Conservation (phyloP, 1,140 invertebrate species). For the Helicoverpa armigera region DNA sequence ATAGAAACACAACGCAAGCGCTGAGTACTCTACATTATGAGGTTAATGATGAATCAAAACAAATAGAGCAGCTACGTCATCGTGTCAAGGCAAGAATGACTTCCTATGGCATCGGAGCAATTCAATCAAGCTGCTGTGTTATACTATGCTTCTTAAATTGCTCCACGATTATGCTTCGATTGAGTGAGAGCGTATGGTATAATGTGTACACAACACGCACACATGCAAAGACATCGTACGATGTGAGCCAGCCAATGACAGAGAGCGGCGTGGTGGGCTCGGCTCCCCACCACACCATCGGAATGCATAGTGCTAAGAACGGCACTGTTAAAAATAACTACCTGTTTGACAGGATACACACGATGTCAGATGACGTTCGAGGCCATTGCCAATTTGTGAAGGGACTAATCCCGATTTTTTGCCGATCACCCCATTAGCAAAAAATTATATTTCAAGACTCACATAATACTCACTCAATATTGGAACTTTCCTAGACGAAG, state of each 20-base stretch:
- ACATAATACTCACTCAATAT: not conserved
- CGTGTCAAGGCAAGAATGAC: conserved; percentile 66
- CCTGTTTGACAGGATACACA: conserved; percentile 71
- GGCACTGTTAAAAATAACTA: conserved; percentile 83
- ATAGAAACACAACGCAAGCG: conserved; percentile 39
- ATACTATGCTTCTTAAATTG: conserved; percentile 70
- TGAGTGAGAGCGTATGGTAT: conserved; percentile 67
- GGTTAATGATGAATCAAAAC: conserved; percentile 62
- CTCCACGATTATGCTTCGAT: conserved; percentile 71
- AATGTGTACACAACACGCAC: conserved; percentile 64
- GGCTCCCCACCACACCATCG: conserved; percentile 77
- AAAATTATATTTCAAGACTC: not conserved
- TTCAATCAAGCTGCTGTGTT: conserved; percentile 62
- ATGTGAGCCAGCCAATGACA: conserved; percentile 76
- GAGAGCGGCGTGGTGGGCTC: conserved; percentile 76
- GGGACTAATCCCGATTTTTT: not conserved
- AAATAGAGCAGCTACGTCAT: conserved; percentile 58
- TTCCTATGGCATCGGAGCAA: conserved; percentile 78
- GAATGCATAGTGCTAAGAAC: conserved; percentile 79
- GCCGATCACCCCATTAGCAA: not conserved
- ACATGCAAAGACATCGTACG: conserved; percentile 80
- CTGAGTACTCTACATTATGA: conserved; percentile 42
- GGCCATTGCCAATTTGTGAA: conserved; percentile 67
- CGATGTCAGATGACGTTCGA: conserved; percentile 62
- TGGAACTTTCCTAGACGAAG: not conserved